Evolutionary conservation across 2,797 vertebrate species (phyloP).

Genomic region (Poeciliopsis paucimaculata): DNA sequence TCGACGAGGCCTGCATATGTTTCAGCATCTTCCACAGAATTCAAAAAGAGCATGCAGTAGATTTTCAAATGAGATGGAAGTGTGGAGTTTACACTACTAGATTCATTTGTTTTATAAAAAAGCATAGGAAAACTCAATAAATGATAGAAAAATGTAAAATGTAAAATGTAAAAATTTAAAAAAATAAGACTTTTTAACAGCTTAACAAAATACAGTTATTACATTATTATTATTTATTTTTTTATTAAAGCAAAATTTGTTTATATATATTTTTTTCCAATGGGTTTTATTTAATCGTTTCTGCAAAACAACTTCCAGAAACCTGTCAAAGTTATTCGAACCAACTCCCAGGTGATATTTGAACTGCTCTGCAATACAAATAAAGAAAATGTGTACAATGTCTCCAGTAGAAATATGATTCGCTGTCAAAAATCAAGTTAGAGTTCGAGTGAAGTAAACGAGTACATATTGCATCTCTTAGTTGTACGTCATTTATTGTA

Average conservation of each 20-base stretch:
- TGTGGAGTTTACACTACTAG: not conserved
- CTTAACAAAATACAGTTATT: not conserved
- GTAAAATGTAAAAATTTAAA: too few relatives aligned
- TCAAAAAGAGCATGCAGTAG: conserved; percentile 9
- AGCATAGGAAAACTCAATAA: not conserved
- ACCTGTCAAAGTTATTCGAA: not conserved
- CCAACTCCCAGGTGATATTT: not conserved
- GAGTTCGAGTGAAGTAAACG: not conserved
- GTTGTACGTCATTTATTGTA: not conserved
- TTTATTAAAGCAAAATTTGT: not conserved
- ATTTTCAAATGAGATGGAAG: not conserved
- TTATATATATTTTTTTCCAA: not conserved
- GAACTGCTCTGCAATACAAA: not conserved
- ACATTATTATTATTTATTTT: not conserved
- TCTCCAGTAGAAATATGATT: not conserved
- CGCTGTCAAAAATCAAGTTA: not conserved
- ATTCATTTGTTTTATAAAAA: not conserved
- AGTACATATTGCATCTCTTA: not conserved
- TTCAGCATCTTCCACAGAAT: conserved; percentile 18
- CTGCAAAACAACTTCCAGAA: not conserved
- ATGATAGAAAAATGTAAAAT: not conserved
- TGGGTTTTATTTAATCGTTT: not conserved
- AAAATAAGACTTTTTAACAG: not conserved
- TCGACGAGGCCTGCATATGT: conserved; percentile 4
- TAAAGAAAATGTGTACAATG: not conserved